phyloP scores from a whole-genome alignment of 2,888 invertebrate genomes.

The Asteroscopus sphinx region DNA sequence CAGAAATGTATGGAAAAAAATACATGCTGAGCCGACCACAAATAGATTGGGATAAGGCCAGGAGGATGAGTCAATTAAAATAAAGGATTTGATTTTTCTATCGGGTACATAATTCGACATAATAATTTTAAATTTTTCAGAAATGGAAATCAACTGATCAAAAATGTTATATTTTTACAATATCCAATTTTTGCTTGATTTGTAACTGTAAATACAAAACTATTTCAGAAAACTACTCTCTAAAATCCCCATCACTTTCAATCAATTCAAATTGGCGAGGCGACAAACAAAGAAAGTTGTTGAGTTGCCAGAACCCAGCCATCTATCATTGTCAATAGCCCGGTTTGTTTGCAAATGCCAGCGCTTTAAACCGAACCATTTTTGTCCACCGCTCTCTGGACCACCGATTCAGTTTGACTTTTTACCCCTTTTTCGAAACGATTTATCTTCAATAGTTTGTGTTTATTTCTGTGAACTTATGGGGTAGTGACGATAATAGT shows the following conservation, averaged over 20 bases:
- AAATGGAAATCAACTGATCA: too few species aligned
- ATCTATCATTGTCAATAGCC: conserved; percentile 55
- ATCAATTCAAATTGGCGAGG: conserved; percentile 26
- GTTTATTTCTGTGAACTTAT: conserved; percentile 37
- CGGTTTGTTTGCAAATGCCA: conserved; percentile 45
- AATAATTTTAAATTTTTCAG: too few species aligned
- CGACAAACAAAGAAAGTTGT: conserved; percentile 40
- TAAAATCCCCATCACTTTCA: background rate
- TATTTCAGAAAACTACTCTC: too few species aligned
- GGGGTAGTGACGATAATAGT: background rate
- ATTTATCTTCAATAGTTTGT: conserved; percentile 53
- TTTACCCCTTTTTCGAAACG: conserved; percentile 54
- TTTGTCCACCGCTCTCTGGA: conserved; percentile 11
- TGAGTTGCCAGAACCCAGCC: background rate
- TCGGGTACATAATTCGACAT: too few species aligned
- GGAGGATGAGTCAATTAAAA: too few species aligned
- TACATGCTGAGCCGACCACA: too few species aligned
- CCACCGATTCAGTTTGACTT: conserved; percentile 36
- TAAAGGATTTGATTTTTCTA: too few species aligned
- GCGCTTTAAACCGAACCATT: conserved; percentile 38
- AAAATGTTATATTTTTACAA: too few species aligned
- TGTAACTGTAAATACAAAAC: too few species aligned
- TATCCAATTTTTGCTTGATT: too few species aligned
- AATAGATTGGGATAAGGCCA: too few species aligned
- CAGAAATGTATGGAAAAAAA: too few species aligned